These are phyloP conservation scores for Anoplolepis gracilipes DNA, from an alignment of 1,140 invertebrate genomes.

Conservation along the genomic window DNA sequence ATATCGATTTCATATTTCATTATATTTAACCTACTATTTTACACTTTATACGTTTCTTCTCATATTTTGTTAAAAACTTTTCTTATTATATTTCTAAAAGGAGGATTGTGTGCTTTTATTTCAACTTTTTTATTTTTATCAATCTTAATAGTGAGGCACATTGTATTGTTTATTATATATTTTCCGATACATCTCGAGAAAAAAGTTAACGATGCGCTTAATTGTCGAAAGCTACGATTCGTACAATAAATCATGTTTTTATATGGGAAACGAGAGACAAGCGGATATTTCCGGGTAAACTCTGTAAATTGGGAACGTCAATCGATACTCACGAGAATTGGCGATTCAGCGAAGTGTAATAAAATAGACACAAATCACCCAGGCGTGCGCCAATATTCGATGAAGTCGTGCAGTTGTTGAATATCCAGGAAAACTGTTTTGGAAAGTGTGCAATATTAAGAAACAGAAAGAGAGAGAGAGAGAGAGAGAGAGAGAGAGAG, in stretches of 20 bases:
- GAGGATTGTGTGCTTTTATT: neutral
- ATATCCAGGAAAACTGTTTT: constrained; percentile 52
- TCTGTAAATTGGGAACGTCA: constrained; percentile 24
- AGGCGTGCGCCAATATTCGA: neutral
- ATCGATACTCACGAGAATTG: constrained; percentile 39
- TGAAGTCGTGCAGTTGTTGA: constrained; percentile 38
- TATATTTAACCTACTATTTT: constrained; percentile 19
- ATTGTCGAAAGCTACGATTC: constrained; percentile 7
- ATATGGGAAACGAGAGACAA: constrained; percentile 1
- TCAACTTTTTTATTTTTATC: constrained; percentile 24
- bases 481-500: too few relatives aligned
- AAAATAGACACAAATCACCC: constrained; percentile 53
- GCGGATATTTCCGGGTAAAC: constrained; percentile 21
- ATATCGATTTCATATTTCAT: constrained; percentile 9
- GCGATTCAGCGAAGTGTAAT: constrained; percentile 28
- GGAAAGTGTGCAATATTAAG: constrained; percentile 54
- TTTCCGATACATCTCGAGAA: constrained; percentile 12
- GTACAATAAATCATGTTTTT: constrained; percentile 14
- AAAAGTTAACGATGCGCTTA: constrained; percentile 41
- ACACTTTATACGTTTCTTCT: neutral
- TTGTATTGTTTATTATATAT: constrained; percentile 39
- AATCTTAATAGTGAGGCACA: neutral
- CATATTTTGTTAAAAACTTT: constrained; percentile 47
- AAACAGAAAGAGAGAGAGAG: neutral
- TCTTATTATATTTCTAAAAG: constrained; percentile 28